Percentiles rank a stretch among this genome's conserved stretches.
phyloP scores from a whole-genome alignment of 2,113 vertebrate species.

The Gopherus evgoodei region DNA sequence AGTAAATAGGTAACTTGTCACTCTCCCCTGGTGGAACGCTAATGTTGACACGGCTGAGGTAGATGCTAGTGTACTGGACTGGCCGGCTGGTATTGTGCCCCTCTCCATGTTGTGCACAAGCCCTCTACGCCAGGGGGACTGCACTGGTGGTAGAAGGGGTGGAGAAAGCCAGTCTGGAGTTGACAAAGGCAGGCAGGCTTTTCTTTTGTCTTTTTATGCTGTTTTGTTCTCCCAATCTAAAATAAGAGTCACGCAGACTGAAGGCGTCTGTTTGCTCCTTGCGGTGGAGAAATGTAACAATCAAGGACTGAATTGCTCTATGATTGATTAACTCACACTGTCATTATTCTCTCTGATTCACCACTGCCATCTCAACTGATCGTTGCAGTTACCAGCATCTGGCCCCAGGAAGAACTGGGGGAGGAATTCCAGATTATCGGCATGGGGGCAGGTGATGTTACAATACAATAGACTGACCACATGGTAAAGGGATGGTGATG shows the following conservation, averaged over 20 bases:
- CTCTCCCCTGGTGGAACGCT: background rate
- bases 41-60: background rate
- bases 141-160: background rate
- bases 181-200: background rate
- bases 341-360: background rate
- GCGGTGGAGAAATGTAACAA: background rate
- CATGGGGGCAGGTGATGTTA: background rate
- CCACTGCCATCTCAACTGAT: background rate
- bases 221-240: background rate
- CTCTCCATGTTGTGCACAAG: background rate
- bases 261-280: background rate
- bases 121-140: background rate
- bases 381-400: background rate
- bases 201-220: background rate
- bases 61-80: background rate
- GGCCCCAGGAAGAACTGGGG: background rate
- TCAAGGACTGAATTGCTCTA: background rate
- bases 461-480: background rate
- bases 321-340: background rate
- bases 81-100: background rate
- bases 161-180: background rate
- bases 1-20: background rate
- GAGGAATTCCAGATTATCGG: background rate
- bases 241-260: background rate
- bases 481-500: rapidly evolving